Conservation (phyloP, 2,113 vertebrate species). For the Ancistrus triradiatus region DNA sequence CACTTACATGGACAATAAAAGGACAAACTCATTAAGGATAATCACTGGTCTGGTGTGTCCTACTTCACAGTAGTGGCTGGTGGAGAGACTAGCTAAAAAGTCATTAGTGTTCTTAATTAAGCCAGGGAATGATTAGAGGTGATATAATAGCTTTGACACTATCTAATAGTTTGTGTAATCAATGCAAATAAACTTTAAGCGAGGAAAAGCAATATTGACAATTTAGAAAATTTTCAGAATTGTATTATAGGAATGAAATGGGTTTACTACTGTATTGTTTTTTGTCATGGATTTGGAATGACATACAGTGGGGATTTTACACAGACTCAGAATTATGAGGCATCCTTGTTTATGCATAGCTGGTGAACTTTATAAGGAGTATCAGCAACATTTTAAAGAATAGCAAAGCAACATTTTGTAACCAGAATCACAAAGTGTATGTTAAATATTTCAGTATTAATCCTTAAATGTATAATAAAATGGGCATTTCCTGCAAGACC, state of each 20-base stretch:
- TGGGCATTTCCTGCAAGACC: no score
- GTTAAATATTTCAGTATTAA: no score
- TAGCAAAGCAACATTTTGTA: no score
- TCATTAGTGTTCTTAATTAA: constrained; percentile 39
- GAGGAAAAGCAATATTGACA: constrained; percentile 11
- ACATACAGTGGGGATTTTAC: no score
- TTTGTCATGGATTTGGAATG: no score
- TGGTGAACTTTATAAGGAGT: no score
- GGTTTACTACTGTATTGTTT: no score
- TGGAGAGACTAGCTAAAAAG: constrained; percentile 9
- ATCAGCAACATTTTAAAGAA: no score
- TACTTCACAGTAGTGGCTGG: constrained; percentile 14
- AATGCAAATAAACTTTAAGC: constrained; percentile 26
- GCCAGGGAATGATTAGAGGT: constrained; percentile 26
- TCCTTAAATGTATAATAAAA: no score
- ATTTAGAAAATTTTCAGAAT: constrained; percentile 2
- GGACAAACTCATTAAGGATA: constrained; percentile 37
- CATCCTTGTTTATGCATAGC: no score
- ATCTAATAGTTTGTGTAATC: constrained; percentile 35
- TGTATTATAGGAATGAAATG: not conserved
- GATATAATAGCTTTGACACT: constrained; percentile 34
- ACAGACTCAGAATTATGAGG: no score
- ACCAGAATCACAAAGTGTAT: no score
- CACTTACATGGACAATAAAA: constrained; percentile 43
- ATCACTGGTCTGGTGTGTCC: constrained; percentile 33